phyloP scores from a whole-genome alignment of 2,888 invertebrate species.

The Eupithecia subfuscata region DNA sequence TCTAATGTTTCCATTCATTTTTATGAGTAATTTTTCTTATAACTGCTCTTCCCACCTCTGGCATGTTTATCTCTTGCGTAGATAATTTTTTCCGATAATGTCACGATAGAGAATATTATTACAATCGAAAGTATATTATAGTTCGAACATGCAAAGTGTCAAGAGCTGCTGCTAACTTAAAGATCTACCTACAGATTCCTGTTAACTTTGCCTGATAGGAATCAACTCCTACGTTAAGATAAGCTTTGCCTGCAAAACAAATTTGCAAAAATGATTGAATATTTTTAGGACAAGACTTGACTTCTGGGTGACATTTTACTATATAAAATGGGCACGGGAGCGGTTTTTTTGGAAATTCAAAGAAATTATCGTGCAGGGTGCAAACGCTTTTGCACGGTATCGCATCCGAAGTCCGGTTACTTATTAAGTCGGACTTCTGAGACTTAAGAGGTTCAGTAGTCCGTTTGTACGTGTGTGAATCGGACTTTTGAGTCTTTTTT shows the following conservation, averaged over 20 bases:
- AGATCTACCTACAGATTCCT: background rate
- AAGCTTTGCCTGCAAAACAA: background rate
- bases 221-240: background rate
- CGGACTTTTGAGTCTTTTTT: background rate
- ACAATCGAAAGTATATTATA: background rate
- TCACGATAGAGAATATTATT: background rate
- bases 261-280: background rate
- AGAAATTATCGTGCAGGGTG: background rate
- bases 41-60: background rate
- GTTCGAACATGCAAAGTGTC: background rate
- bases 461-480: background rate
- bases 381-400: background rate
- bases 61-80: background rate
- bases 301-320: background rate
- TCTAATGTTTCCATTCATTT: background rate
- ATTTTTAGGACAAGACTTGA: background rate
- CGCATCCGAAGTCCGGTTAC: background rate
- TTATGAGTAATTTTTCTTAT: background rate
- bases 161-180: background rate
- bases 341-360: background rate
- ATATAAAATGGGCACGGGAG: background rate
- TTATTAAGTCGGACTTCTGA: background rate
- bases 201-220: background rate
- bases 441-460: background rate
- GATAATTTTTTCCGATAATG: background rate